These are phyloP conservation scores for Stenichneumon culpator DNA, from an alignment of 2,888 invertebrate genomes.

Conservation along the genomic window DNA sequence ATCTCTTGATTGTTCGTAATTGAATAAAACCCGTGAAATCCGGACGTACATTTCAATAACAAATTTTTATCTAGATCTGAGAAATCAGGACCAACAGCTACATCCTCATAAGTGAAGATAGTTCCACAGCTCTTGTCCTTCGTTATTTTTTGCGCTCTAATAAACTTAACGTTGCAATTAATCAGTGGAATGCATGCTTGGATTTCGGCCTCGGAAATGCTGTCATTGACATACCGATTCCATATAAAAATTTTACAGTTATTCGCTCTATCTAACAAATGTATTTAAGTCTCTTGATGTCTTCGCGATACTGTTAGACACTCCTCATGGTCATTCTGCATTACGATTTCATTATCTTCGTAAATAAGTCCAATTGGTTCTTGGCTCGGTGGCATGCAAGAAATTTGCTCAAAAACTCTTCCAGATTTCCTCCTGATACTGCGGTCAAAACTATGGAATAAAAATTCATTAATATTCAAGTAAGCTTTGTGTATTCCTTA, in stretches of 20 bases:
- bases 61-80: too few relatives aligned
- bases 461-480: not conserved
- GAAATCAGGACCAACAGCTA: too few relatives aligned
- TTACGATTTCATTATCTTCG: not conserved
- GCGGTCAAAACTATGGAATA: not conserved
- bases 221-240: conserved; percentile 19
- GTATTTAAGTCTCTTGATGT: conserved; percentile 37
- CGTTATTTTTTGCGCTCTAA: conserved; percentile 2
- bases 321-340: conserved; percentile 4
- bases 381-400: not conserved
- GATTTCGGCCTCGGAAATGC: conserved; percentile 14
- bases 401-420: too few relatives aligned
- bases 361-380: not conserved
- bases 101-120: not conserved
- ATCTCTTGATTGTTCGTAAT: conserved; percentile 33
- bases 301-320: conserved; percentile 8
- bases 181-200: conserved; percentile 14
- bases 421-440: too few relatives aligned
- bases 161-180: not conserved
- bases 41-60: too few relatives aligned
- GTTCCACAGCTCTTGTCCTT: not conserved
- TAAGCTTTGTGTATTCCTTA: not conserved
- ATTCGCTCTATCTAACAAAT: conserved; percentile 14
- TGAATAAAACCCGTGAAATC: conserved; percentile 45
- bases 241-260: conserved; percentile 30